Conservation (phyloP, 2,888 invertebrate species). For the Aelia acuminata region DNA sequence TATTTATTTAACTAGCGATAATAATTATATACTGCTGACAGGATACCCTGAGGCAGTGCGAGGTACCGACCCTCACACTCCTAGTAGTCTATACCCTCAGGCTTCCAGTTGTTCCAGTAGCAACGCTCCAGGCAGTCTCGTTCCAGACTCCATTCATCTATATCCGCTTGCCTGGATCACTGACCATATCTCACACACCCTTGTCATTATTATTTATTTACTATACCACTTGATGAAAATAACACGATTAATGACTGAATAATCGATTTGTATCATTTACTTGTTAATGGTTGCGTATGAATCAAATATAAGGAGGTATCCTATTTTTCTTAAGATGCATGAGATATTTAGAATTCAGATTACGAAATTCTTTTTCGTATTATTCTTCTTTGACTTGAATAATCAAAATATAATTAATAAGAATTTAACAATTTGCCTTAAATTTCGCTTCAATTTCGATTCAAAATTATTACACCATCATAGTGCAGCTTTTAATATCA, state of each 20-base stretch:
- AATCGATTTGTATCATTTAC: background rate
- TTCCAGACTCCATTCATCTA: background rate
- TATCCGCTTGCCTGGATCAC: background rate
- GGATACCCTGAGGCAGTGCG: background rate
- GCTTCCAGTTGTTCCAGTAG: background rate
- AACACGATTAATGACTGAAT: background rate
- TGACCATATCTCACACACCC: background rate
- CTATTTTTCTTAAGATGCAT: too few relatives aligned
- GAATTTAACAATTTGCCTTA: too few relatives aligned
- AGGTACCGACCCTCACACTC: background rate
- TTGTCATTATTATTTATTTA: background rate
- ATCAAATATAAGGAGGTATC: too few relatives aligned
- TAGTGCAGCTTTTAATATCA: too few relatives aligned
- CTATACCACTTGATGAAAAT: background rate
- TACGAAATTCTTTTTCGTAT: too few relatives aligned
- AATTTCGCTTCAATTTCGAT: too few relatives aligned
- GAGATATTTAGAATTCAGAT: too few relatives aligned
- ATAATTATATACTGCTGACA: background rate
- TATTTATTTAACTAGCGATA: background rate
- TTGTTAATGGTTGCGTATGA: background rate
- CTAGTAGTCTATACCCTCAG: background rate
- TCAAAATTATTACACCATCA: too few relatives aligned
- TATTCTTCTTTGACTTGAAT: too few relatives aligned
- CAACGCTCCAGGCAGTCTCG: conserved; percentile 1
- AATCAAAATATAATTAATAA: too few relatives aligned